Conservation (phyloP, 2,113 vertebrate genomes). For the Tapirus terrestris region DNA sequence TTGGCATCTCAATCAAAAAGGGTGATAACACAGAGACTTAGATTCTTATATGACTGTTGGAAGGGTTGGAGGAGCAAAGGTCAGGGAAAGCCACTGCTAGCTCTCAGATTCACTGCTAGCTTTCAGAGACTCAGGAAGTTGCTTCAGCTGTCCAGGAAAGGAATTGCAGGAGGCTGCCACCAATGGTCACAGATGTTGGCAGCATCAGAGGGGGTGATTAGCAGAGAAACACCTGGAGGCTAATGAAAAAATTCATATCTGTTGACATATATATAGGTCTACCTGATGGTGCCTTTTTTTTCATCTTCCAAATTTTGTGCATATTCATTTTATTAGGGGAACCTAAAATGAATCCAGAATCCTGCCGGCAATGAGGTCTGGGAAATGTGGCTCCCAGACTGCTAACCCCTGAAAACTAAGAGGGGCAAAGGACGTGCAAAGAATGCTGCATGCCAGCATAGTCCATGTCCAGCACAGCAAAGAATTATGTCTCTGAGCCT, state of each 20-base stretch:
- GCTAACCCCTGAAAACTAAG: background rate
- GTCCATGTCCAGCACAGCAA: background rate
- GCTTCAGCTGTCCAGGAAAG: background rate
- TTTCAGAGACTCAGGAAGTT: slow-evolving; percentile 29
- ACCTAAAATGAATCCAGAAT: background rate
- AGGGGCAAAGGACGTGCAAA: background rate
- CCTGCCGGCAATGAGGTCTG: background rate
- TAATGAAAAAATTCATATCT: background rate
- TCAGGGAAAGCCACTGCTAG: background rate
- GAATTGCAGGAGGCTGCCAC: background rate
- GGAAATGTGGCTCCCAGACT: background rate
- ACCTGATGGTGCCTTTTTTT: background rate
- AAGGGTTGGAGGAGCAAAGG: background rate
- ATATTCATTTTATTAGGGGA: background rate
- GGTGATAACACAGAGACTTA: background rate
- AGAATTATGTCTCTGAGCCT: background rate
- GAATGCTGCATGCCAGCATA: background rate
- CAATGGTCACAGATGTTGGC: background rate
- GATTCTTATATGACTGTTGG: background rate
- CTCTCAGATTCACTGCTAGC: background rate
- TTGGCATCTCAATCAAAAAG: background rate
- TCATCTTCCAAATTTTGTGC: background rate
- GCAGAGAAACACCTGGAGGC: background rate
- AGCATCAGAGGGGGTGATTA: background rate
- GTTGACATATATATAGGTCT: background rate